Base-by-base conservation (phyloP, 2,888 invertebrate species). In the Nebria salina region DNA sequence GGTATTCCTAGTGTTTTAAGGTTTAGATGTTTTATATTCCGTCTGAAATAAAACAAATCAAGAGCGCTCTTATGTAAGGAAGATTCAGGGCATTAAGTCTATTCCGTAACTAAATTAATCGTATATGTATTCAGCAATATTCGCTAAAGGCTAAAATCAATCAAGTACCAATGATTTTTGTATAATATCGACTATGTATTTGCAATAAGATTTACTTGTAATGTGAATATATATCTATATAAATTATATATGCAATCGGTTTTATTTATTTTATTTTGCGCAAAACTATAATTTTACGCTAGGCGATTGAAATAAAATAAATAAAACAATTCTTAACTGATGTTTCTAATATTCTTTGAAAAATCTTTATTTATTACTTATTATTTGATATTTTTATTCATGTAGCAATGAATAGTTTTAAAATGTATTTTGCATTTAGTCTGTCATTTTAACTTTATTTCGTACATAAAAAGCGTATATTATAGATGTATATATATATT, bases 161-260 rank as follows among this genome's bases (percentile, higher is more conserved):
- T 76, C 43, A 74, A 77, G 72, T 77, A 77, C 77, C 77, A 77
- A 42, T 77, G 77, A 77, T 77, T 77, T 77, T 77, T 72, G 72
- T 72, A 72, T 43, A 72, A 72, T 72, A 66, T 74, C 74, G 75
- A 79, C 68, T 79, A 74, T 79, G 74, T 79, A 79, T 79, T 79
- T 79, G 79, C 79, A 79, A 79, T 79, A 79, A 79, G 79, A 74
- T 79, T 76, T 65, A 74, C 65, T 73, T 74, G 65, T 74, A 74
- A 66, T 74, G 73, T 78, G 74, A 64, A 79, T 78, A 65, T 73
- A 34, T 76, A 25, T 54, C 54, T 54, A 54, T 54, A 54, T 54
- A 54, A 54, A 54, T 54, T 54, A 54, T 54, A 54, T 54, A 54
- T 54, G 54, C 54, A 54, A 7, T 54, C 54, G 54, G 8, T 6